These are phyloP conservation scores for Numida meleagris DNA, from an alignment of 2,113 vertebrate species.

Conservation along the genomic window DNA sequence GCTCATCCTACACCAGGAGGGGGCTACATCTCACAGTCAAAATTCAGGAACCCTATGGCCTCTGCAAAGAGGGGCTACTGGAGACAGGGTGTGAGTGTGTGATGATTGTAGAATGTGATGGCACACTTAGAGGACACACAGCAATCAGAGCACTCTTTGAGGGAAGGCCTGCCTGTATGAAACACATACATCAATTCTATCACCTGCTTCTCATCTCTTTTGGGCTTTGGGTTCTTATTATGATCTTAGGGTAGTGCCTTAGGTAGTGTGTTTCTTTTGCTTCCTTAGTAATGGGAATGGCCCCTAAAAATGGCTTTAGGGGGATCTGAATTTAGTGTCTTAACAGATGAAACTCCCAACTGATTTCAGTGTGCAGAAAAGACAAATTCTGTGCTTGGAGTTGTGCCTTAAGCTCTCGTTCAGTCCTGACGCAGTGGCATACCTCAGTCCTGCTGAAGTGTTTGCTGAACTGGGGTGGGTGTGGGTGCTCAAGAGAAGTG, in stretches of 20 bases:
- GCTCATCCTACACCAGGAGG: neutral
- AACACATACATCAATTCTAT: neutral
- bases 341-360: accelerated
- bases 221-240: neutral
- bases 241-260: neutral
- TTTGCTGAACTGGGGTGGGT: neutral
- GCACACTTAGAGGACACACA: neutral
- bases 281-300: neutral
- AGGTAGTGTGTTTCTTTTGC: neutral
- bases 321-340: neutral
- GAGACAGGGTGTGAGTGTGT: neutral
- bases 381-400: neutral
- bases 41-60: neutral
- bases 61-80: neutral
- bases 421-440: neutral
- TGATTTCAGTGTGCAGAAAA: neutral
- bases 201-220: neutral
- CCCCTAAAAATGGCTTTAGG: neutral
- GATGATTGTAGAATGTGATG: accelerated
- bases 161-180: neutral
- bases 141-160: neutral
- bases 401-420: neutral
- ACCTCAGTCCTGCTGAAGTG: neutral
- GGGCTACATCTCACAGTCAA: neutral
- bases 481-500: neutral